Evolutionary conservation across 2,113 vertebrate species (phyloP).

Genomic region (Gracilinanus agilis): DNA sequence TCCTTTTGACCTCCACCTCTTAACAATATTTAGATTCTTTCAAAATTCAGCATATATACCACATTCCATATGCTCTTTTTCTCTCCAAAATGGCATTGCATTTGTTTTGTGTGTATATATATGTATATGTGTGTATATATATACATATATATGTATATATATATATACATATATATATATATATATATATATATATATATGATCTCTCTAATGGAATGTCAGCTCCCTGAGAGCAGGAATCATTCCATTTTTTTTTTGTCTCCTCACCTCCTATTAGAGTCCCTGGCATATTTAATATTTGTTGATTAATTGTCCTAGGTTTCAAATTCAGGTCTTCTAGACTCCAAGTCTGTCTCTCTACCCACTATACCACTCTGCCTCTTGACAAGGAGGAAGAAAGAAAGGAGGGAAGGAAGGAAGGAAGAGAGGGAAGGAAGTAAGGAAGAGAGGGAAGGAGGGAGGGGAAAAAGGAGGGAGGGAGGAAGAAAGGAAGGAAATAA

Average conservation of each 20-base stretch:
- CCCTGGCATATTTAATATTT: background rate
- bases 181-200: too few species aligned
- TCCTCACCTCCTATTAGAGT: background rate
- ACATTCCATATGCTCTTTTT: background rate
- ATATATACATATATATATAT: too few species aligned
- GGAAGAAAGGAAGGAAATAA: too few species aligned
- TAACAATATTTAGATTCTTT: background rate
- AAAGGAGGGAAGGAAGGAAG: rapidly evolving
- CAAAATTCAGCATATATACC: background rate
- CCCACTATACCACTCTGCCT: background rate
- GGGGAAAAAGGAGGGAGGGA: rapidly evolving
- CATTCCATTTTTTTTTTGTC: background rate
- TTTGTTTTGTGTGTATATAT: background rate
- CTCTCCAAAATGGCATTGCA: background rate
- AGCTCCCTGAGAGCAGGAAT: background rate
- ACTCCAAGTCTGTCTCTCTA: background rate
- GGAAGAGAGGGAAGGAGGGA: too few species aligned
- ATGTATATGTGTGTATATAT: background rate
- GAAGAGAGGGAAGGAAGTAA: too few species aligned
- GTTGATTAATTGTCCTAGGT: background rate
- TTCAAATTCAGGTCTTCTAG: background rate
- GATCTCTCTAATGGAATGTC: background rate
- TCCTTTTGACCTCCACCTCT: background rate
- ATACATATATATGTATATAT: too few species aligned
- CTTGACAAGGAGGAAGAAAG: too few species aligned